phyloP scores from a whole-genome alignment of 2,113 vertebrate species.

The Mirza zaza region DNA sequence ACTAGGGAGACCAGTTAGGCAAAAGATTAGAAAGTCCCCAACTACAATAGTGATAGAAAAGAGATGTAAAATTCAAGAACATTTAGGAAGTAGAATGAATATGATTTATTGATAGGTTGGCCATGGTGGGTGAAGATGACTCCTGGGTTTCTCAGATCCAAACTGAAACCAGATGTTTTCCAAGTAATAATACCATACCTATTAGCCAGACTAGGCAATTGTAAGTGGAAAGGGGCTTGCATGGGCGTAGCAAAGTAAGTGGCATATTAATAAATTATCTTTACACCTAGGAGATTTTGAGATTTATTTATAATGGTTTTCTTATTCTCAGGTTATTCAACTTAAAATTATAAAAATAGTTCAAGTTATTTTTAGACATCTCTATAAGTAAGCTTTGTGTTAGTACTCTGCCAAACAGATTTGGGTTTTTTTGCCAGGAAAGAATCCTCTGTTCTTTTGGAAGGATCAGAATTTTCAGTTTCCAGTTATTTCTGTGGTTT shows the following conservation, averaged over 20 bases:
- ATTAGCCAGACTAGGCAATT: background rate
- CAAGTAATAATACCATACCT: background rate
- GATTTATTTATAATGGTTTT: background rate
- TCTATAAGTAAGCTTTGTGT: background rate
- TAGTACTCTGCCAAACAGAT: background rate
- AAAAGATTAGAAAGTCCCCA: background rate
- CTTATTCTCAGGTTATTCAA: background rate
- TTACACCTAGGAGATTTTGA: background rate
- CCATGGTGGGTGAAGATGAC: background rate
- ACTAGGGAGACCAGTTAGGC: background rate
- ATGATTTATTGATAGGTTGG: background rate
- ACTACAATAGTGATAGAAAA: background rate
- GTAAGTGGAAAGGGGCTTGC: background rate
- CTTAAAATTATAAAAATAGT: slow-evolving; percentile 13
- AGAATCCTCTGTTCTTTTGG: background rate
- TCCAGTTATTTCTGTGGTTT: background rate
- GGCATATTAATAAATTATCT: background rate
- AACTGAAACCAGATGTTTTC: slow-evolving; percentile 21
- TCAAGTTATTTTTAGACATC: slow-evolving; percentile 23
- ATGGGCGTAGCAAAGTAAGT: background rate
- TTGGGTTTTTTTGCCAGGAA: background rate
- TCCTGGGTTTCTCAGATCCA: background rate
- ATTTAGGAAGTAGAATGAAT: background rate
- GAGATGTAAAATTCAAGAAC: background rate
- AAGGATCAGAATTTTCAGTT: slow-evolving; percentile 23